Base-by-base conservation (phyloP, 2,113 vertebrate species). In the Manacus vitellinus region DNA sequence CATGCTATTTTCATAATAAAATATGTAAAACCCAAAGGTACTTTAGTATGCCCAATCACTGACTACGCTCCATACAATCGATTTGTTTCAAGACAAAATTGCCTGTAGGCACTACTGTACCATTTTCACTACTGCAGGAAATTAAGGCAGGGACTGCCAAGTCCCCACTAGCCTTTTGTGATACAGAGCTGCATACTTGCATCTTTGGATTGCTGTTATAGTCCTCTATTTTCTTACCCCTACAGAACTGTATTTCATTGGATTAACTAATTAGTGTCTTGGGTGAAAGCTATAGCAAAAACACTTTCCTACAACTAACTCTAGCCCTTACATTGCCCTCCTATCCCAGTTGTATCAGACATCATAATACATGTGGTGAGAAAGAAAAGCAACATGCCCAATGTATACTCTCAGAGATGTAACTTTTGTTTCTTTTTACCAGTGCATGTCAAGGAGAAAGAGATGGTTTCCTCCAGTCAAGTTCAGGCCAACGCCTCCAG, bases 381-480 rank as follows among this genome's bases (percentile, higher is more conserved):
- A 52, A 82, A 79, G 24, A 21, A 66, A 58, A 71, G 28, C 39
- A 88, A 31, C 31, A 20, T 13, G 30, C 13, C 35, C 83, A 35
- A 27, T 11, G 16, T 18, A 18, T 12, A 33, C 28, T 15, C 22
- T 67, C 12, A 0, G 4, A 61, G 25, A n/a, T 6, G 14, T 46
- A 94, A 44, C 25, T 59, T 51, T 15, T 30, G n/a, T 63, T 94
- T 95, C 25, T 51, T 58, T 89, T 98, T 98, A 99, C 99, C 99
- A 99, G 97, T 99, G 99, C 99, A 99, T 99, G 96, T 99, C 99
- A 58, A 99, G 98, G 49, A 99, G 99, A 94, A 99, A 99, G 52
- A 99, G 99, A 87, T 99, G 99, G 96, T 99, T 99, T 72, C 99
- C 99, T 89, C 99, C 99, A 43, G 97, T 98, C 62, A 99, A 97